Conservation (phyloP, 1,140 invertebrate species). For the Zelostemma sp. region DNA sequence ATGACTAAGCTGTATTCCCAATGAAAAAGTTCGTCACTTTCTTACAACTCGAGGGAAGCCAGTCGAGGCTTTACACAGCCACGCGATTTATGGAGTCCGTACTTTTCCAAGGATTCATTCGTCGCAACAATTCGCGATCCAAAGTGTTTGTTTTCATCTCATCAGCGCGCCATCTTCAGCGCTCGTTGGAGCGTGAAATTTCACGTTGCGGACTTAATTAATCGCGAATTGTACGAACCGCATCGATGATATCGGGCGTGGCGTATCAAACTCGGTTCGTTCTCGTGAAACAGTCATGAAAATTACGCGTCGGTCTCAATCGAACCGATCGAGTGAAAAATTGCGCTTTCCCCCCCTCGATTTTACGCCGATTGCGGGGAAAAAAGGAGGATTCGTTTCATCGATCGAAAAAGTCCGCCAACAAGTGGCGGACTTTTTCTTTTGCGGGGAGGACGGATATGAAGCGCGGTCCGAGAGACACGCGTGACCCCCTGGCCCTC, state of each 20-base stretch:
- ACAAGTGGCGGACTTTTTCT: no score
- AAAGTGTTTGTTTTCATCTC: no score
- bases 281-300: slow-evolving; percentile 37
- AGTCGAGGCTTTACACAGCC: slow-evolving; percentile 35
- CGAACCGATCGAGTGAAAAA: no score
- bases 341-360: no score
- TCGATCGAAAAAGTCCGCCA: no score
- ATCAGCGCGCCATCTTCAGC: no score
- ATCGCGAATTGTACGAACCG: slow-evolving; percentile 28
- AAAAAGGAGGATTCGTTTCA: no score
- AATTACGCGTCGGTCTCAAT: no score
- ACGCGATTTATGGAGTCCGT: slow-evolving; percentile 43
- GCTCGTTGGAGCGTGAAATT: no score
- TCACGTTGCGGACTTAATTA: slow-evolving; percentile 27
- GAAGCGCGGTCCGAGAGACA: slow-evolving; percentile 22
- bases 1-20: slow-evolving; percentile 57
- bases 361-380: no score
- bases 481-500: slow-evolving; percentile 50
- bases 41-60: slow-evolving; percentile 40
- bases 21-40: slow-evolving; percentile 46
- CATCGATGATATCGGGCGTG: slow-evolving; percentile 22
- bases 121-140: slow-evolving; percentile 40
- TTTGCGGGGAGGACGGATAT: background rate
- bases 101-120: no score
- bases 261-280: slow-evolving; percentile 32